phyloP scores from a whole-genome alignment of 2,888 invertebrate genomes.

The Lasioglossum vierecki region DNA sequence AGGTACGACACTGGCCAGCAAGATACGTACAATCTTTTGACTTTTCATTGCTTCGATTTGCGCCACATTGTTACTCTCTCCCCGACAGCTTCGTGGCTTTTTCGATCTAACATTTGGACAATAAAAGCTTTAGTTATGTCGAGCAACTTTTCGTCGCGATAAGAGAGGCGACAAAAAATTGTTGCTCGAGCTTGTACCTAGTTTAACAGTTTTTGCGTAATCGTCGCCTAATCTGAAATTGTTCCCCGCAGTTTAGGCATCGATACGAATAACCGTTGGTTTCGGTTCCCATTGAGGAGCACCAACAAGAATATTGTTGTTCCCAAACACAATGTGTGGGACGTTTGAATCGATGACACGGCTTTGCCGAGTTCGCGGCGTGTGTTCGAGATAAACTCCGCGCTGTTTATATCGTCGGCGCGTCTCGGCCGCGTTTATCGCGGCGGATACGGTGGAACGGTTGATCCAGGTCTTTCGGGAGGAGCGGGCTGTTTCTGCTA shows the following conservation, averaged over 20 bases:
- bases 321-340: background rate
- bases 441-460: slow-evolving; percentile 7
- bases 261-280: background rate
- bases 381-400: slow-evolving; percentile 9
- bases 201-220: background rate
- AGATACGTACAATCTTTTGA: background rate
- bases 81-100: background rate
- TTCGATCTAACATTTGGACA: background rate
- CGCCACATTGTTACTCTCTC: background rate
- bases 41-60: background rate
- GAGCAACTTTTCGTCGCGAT: background rate
- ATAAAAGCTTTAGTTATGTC: background rate
- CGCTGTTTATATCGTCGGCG: slow-evolving; percentile 16
- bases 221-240: too few relatives aligned
- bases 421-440: slow-evolving; percentile 23
- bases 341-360: background rate
- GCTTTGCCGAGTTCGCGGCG: background rate
- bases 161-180: background rate
- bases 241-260: background rate
- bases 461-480: background rate
- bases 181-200: background rate
- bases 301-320: background rate
- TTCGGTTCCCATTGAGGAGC: background rate
- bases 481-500: slow-evolving; percentile 50
- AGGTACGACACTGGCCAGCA: background rate